A percentile compares a stretch with the other conserved stretches of the same genome.
Evolutionary conservation across 53 echinoderm and acorn worm species (phyloP).

Genomic region (Zoroaster sp.): DNA sequence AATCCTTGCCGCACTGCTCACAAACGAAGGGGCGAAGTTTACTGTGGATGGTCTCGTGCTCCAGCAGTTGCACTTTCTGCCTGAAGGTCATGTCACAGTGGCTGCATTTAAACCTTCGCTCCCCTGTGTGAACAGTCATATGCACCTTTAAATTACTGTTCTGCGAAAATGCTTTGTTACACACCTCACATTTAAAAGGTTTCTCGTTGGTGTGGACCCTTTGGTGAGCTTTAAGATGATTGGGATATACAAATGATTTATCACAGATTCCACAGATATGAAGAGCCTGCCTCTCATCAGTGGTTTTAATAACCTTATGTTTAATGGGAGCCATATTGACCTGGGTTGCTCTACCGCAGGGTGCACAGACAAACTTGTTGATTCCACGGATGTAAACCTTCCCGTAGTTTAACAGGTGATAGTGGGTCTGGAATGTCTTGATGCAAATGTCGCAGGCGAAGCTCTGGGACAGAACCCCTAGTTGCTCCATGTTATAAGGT

Average conservation of each 20-base stretch:
- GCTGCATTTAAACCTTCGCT: background rate
- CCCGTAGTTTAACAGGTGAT: too few species aligned
- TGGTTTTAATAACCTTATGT: background rate
- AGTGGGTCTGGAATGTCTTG: too few species aligned
- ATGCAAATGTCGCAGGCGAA: too few species aligned
- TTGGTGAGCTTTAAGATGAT: background rate
- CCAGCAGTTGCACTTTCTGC: background rate
- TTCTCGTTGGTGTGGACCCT: too few species aligned
- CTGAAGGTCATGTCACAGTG: background rate
- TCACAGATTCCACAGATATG: background rate
- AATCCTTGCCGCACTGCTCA: too few species aligned
- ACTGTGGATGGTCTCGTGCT: background rate
- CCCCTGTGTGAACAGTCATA: background rate
- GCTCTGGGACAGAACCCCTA: too few species aligned
- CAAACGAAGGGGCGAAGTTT: too few species aligned
- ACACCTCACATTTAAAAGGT: too few species aligned
- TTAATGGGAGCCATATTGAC: background rate
- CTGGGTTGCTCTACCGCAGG: background rate
- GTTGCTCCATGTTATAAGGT: too few species aligned
- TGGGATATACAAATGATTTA: background rate
- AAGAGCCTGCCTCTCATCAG: background rate
- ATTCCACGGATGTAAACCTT: too few species aligned
- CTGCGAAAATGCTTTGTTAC: background rate
- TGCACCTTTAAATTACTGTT: background rate
- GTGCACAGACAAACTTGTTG: too few species aligned